Evolutionary conservation across 2,797 vertebrate species (phyloP).

Genomic region (Pipistrellus kuhlii): DNA sequence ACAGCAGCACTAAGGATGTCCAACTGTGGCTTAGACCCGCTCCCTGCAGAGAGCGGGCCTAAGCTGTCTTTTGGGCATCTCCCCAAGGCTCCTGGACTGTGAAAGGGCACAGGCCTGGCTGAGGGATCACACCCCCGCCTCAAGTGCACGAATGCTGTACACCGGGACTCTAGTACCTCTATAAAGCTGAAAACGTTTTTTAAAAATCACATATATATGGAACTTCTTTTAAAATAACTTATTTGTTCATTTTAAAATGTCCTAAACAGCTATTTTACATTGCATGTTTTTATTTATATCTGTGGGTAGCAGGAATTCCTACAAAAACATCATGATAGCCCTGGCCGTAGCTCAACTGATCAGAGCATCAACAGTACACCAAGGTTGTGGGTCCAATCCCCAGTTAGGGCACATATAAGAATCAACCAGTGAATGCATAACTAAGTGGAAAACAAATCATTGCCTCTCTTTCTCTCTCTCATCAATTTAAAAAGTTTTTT

Average conservation of each 20-base stretch:
- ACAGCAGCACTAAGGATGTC: no score
- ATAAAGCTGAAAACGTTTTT: background rate
- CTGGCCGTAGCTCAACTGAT: background rate
- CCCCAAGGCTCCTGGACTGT: no score
- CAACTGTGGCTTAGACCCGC: no score
- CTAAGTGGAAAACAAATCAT: background rate
- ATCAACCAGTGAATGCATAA: background rate
- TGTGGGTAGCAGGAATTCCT: background rate
- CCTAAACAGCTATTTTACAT: background rate
- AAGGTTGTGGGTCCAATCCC: background rate
- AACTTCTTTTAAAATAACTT: slow-evolving; percentile 41
- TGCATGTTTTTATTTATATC: background rate
- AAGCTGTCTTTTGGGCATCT: no score
- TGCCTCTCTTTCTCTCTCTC: background rate
- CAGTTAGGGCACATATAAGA: background rate
- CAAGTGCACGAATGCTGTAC: no score
- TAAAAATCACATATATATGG: background rate
- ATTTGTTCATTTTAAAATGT: background rate
- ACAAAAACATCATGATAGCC: background rate
- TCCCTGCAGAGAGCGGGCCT: no score
- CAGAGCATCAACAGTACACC: background rate
- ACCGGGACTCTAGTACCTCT: no score
- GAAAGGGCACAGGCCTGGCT: no score
- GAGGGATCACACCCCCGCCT: no score
- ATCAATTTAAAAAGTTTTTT: no score